Evolutionary conservation across 1,140 invertebrate genomes (phyloP).

Genomic region (Bradysia coprophila): DNA sequence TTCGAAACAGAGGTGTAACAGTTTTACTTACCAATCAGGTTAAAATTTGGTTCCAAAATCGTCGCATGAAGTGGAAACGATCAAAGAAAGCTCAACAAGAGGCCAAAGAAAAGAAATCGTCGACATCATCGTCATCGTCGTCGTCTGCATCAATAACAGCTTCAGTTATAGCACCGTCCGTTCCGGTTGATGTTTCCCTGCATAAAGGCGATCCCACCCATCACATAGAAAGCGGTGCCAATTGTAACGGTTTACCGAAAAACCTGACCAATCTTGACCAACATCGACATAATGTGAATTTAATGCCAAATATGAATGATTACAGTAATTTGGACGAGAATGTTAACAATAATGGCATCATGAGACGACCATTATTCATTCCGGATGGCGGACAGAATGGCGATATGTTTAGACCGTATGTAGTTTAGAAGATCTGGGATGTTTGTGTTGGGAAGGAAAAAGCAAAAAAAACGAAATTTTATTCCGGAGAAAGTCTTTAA

Average conservation of each 20-base stretch:
- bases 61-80: conserved; percentile 90
- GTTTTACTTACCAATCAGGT: conserved; percentile 57
- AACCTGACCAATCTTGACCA: background rate
- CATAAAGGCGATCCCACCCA: background rate
- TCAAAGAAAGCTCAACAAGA: conserved; percentile 86
- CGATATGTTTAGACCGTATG: background rate
- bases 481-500: no score
- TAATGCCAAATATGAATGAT: background rate
- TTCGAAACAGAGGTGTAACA: background rate
- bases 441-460: no score
- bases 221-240: background rate
- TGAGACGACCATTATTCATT: background rate
- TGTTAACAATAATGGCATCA: background rate
- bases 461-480: no score
- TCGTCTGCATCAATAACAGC: background rate
- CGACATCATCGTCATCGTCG: conserved; percentile 8
- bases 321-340: background rate
- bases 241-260: background rate
- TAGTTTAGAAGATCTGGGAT: background rate
- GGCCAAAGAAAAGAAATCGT: conserved; percentile 20
- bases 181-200: background rate
- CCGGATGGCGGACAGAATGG: background rate
- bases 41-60: conserved; percentile 93
- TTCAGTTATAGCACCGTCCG: background rate
- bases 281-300: conserved; percentile 1